These are phyloP conservation scores for Tenthredo livida DNA, from an alignment of 2,888 invertebrate genomes.

Conservation along the genomic window DNA sequence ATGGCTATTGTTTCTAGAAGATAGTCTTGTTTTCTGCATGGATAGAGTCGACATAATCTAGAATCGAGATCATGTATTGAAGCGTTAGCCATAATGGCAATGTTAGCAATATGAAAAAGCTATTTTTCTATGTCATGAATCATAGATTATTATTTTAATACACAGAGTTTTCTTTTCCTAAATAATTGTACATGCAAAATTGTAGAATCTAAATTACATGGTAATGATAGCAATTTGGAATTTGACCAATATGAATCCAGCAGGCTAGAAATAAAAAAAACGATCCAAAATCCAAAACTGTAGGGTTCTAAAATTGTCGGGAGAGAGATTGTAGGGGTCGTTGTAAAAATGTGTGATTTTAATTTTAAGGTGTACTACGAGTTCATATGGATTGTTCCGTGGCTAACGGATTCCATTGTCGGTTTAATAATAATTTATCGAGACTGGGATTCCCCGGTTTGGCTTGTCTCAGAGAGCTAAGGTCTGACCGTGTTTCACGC, in stretches of 20 bases:
- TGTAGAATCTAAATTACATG: background rate
- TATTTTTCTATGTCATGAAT: background rate
- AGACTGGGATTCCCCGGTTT: constrained; percentile 30
- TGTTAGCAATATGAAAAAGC: background rate
- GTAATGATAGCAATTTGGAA: background rate
- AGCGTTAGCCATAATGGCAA: background rate
- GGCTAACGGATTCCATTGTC: constrained; percentile 37
- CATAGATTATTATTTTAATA: background rate
- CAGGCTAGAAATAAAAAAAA: background rate
- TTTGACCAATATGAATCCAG: background rate
- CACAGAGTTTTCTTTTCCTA: background rate
- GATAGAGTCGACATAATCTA: background rate
- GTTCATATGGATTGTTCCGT: constrained; percentile 55
- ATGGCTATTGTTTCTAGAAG: background rate
- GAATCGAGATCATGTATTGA: background rate
- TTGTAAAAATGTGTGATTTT: background rate
- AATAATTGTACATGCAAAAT: background rate
- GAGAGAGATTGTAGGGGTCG: background rate
- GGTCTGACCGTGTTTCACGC: constrained; percentile 31
- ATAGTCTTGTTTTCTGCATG: background rate
- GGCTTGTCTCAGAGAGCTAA: constrained; percentile 20
- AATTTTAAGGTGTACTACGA: background rate
- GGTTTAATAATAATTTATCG: constrained; percentile 34
- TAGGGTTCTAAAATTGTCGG: background rate
- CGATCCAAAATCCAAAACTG: background rate